Percentiles rank a stretch among this genome's conserved stretches.
Evolutionary conservation across 2,888 invertebrate genomes (phyloP).

Genomic region (Pherbina coryleti): DNA sequence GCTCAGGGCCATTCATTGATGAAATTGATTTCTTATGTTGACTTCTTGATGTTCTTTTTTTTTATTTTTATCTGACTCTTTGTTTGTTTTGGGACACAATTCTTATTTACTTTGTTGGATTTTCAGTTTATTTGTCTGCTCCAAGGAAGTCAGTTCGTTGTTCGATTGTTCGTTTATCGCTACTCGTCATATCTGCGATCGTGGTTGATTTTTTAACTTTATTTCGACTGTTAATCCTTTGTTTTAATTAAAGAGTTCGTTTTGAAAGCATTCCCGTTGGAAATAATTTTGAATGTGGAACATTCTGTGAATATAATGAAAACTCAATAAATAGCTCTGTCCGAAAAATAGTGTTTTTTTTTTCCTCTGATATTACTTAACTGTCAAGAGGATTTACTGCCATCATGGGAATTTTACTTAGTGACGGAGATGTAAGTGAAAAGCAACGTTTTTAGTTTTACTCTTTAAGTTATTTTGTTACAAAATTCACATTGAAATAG

Average conservation of each 20-base stretch:
- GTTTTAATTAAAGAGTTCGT: not conserved
- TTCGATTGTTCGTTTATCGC: conserved; percentile 40
- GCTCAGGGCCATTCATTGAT: conserved; percentile 56
- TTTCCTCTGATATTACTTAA: not conserved
- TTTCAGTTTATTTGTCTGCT: conserved; percentile 65
- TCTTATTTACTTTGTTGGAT: conserved; percentile 66
- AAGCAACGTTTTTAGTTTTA: no score
- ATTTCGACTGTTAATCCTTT: not conserved
- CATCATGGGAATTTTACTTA: conserved; percentile 62
- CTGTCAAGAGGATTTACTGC: not conserved
- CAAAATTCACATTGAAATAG: no score
- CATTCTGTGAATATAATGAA: not conserved
- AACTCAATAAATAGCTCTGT: not conserved
- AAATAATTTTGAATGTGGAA: not conserved
- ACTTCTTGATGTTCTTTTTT: conserved; percentile 40
- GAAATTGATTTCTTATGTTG: conserved; percentile 62
- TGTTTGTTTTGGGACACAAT: conserved; percentile 50
- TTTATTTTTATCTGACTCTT: conserved; percentile 3
- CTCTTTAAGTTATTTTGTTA: no score
- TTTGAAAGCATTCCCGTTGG: not conserved
- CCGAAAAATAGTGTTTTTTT: conserved; percentile 31
- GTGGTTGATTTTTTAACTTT: no score
- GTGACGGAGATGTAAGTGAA: conserved; percentile 64
- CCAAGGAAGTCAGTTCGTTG: conserved; percentile 61
- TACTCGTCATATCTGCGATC: not conserved